A percentile compares a stretch with the other conserved stretches of the same genome.
Conservation (phyloP, 2,888 invertebrate species). For the Timema cristinae region DNA sequence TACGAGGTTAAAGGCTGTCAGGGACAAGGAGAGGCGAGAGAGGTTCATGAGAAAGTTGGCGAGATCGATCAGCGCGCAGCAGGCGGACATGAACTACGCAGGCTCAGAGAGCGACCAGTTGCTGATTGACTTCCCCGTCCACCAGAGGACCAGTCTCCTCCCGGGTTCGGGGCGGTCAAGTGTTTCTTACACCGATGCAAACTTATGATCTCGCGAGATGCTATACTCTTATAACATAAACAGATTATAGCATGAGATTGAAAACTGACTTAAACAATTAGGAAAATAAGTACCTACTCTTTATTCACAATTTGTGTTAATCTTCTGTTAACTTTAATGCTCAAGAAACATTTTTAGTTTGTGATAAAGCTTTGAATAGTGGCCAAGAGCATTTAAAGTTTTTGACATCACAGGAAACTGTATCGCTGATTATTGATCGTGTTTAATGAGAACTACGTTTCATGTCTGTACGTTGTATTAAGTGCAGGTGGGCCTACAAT, state of each 20-base stretch:
- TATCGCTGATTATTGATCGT: no score
- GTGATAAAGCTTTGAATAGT: no score
- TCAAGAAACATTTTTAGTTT: no score
- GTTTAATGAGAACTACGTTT: no score
- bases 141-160: constrained; percentile 27
- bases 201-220: constrained; percentile 23
- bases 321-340: no score
- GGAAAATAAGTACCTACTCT: no score
- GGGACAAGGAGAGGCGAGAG: constrained; percentile 65
- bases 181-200: constrained; percentile 23
- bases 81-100: constrained; percentile 37
- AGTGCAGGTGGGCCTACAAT: no score
- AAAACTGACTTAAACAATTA: no score
- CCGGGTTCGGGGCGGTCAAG: constrained; percentile 22
- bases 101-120: constrained; percentile 29
- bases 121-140: constrained; percentile 28
- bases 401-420: no score
- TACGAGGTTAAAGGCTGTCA: constrained; percentile 60
- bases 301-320: no score
- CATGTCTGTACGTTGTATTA: no score
- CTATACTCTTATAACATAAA: constrained; percentile 1
- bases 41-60: constrained; percentile 58
- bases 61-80: constrained; percentile 55
- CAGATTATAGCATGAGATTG: background rate
- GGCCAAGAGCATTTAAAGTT: no score